Evolutionary conservation across 2,888 invertebrate genomes (phyloP), one percentile per base, ranked within the genome.

Genomic region (Microctonus brassicae): DNA sequence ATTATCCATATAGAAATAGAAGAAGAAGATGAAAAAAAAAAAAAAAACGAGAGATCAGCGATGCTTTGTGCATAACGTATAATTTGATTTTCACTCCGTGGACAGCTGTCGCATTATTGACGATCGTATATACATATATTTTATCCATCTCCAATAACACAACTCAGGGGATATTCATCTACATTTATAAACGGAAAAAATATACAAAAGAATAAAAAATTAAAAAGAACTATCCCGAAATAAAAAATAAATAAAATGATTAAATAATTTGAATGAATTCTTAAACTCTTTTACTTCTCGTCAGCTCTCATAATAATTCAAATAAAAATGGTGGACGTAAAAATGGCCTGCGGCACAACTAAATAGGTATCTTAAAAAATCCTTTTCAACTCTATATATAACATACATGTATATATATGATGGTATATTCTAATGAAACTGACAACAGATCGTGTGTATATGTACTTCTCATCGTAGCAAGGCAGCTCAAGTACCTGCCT

Each of bases 11-110:
- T 17, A 29, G 7, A 29, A 29, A 29, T 3, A 29, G 29, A 29
- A 7, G 7, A 7, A 29, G 29, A 29, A 7, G 7, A 7, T 5
- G 29, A 29, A 7, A 29, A 7, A 29, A 7, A 42, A n/a, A 42
- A n/a, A 42, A 42, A 13, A n/a, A 9, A 47, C 1, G 47, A 86
- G 82, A 87, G 86, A 87, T 86, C 83, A 82, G 79, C 79, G 83
- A 82, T 85, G 83, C 84, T 85, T 83, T 84, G 86, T 85, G 86
- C 81, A 47, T 9, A n/a, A 82, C 84, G 82, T 84, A 83, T 86
- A 86, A 87, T 87, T 87, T 82, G 82, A 84, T 87, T 86, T 86
- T 81, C 81, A 83, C 80, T 81, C 82, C 81, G 81, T 82, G 81
- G 84, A 86, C 87, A 87, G 86, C 87, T 87, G 87, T 86, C 83